phyloP scores from a whole-genome alignment of 2,888 invertebrate genomes.

The Mellilla xanthometata region DNA sequence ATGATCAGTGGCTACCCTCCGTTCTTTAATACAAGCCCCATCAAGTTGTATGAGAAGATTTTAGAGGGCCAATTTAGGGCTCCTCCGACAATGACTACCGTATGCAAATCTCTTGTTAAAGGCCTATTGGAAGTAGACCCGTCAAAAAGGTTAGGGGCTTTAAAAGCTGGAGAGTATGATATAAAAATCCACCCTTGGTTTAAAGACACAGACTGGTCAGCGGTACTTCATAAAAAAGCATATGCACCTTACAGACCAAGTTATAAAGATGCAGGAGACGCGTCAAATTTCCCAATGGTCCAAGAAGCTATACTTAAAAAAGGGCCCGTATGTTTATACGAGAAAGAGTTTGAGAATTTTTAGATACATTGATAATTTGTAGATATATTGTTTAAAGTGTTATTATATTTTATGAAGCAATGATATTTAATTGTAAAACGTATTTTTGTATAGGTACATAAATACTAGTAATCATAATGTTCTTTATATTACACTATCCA shows the following conservation, averaged over 20 bases:
- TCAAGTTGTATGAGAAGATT: conserved; percentile 96
- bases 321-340: conserved; percentile 74
- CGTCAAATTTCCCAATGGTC: conserved; percentile 85
- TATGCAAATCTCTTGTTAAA: conserved; percentile 90
- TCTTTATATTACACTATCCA: too few relatives aligned
- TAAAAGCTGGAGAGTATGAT: conserved; percentile 93
- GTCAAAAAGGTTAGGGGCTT: conserved; percentile 89
- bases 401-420: conserved; percentile 3
- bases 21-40: conserved; percentile 93
- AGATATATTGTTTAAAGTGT: conserved; percentile 31
- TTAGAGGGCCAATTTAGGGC: conserved; percentile 92
- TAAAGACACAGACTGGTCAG: conserved; percentile 89
- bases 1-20: conserved; percentile 96
- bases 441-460: not conserved
- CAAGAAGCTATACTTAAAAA: conserved; percentile 75
- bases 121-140: conserved; percentile 86
- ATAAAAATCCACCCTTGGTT: conserved; percentile 97
- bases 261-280: conserved; percentile 80
- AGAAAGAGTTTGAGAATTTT: conserved; percentile 86
- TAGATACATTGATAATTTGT: conserved; percentile 82
- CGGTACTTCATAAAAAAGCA: conserved; percentile 88
- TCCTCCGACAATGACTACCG: conserved; percentile 89
- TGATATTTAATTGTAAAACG: not conserved
- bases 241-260: conserved; percentile 84
- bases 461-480: too few relatives aligned